A percentile compares a stretch with the other conserved stretches of the same genome.
These are phyloP conservation scores for Coracias cyanogaster DNA, from an alignment of 2,797 vertebrate species.

Conservation along the genomic window DNA sequence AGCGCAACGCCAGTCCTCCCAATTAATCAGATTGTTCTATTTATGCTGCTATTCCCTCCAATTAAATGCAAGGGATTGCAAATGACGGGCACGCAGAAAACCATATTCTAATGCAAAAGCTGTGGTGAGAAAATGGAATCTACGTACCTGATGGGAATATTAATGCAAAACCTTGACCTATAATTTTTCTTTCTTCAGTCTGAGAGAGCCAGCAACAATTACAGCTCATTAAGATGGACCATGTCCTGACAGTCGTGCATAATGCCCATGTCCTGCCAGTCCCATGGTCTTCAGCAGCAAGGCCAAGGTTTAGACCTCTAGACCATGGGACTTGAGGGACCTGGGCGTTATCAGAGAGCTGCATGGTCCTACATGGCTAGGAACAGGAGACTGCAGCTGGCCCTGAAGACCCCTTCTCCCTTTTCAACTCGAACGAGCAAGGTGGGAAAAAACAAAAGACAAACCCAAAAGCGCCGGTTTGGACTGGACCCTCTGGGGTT, in stretches of 20 bases:
- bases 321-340: neutral
- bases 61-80: neutral
- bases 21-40: slow-evolving; percentile 48
- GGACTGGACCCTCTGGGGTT: neutral
- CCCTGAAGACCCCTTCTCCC: neutral
- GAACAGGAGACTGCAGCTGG: neutral
- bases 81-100: neutral
- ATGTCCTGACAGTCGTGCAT: neutral
- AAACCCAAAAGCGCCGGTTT: neutral
- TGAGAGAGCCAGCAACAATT: neutral
- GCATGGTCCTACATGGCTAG: neutral
- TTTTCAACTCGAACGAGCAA: neutral
- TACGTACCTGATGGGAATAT: slow-evolving; percentile 28
- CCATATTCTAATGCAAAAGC: slow-evolving; percentile 25
- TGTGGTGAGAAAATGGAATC: slow-evolving; percentile 48
- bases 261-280: neutral
- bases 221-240: slow-evolving; percentile 24
- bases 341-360: neutral
- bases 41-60: slow-evolving; percentile 20
- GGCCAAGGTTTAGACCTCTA: neutral
- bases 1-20: neutral
- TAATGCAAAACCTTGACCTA: slow-evolving; percentile 56
- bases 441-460: neutral
- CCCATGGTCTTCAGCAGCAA: neutral
- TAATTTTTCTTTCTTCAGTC: slow-evolving; percentile 10